Conservation (phyloP, 1,140 invertebrate species). For the Drosophila aff. region DNA sequence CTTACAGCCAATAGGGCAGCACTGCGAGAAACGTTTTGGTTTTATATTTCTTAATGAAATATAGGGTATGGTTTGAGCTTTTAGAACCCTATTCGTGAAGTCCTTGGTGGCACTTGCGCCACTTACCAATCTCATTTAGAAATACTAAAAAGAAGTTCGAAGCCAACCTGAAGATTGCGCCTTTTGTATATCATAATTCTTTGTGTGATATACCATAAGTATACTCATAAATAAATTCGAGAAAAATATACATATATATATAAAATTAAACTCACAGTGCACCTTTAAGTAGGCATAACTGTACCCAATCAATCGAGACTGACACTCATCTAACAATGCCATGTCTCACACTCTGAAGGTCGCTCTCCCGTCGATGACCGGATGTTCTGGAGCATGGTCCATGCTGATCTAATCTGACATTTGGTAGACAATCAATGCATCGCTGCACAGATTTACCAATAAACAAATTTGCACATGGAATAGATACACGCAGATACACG, state of each 20-base stretch:
- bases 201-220: too few species aligned
- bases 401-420: constrained; percentile 77
- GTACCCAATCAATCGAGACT: constrained; percentile 46
- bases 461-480: constrained; percentile 77
- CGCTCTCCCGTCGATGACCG: constrained; percentile 20
- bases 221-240: background rate
- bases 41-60: background rate
- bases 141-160: background rate
- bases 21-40: constrained; percentile 4
- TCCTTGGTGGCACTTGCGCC: too few species aligned
- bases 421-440: constrained; percentile 75
- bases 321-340: constrained; percentile 17
- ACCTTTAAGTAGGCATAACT: constrained; percentile 41
- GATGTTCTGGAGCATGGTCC: constrained; percentile 41
- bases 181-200: too few species aligned
- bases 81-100: background rate
- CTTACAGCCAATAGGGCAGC: background rate
- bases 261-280: constrained; percentile 6
- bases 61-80: background rate
- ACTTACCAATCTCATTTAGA: background rate
- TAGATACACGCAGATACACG: constrained; percentile 44
- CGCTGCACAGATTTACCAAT: constrained; percentile 80
- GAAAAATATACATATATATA: background rate
- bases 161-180: background rate
- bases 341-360: constrained; percentile 2